A percentile compares a stretch with the other conserved stretches of the same genome.
phyloP scores from a whole-genome alignment of 1,140 invertebrate species.

The Matsumurasca onukii region DNA sequence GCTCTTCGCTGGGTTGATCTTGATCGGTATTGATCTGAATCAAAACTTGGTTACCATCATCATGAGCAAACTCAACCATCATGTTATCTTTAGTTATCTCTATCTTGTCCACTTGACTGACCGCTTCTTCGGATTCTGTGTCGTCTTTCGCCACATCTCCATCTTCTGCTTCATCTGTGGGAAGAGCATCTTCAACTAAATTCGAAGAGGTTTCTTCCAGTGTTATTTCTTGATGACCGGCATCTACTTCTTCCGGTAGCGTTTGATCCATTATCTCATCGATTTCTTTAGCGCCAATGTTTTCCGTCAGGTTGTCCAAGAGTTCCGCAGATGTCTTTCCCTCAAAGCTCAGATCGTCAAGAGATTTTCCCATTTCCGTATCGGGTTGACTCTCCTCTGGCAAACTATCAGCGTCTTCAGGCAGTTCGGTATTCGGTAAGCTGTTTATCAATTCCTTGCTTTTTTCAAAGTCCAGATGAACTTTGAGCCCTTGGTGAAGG shows the following conservation, averaged over 20 bases:
- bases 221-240: not conserved
- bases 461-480: not conserved
- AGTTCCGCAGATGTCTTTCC: not conserved
- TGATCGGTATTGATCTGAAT: not conserved
- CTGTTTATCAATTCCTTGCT: not conserved
- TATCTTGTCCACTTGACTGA: not conserved
- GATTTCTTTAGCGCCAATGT: conserved; percentile 11
- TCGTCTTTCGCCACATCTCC: not conserved
- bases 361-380: not conserved
- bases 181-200: not conserved
- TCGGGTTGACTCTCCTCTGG: not conserved
- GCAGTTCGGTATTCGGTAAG: not conserved
- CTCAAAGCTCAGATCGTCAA: conserved; percentile 16
- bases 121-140: not conserved
- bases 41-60: conserved; percentile 39
- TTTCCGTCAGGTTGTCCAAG: not conserved
- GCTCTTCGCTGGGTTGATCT: conserved; percentile 31
- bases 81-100: conserved; percentile 40
- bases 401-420: not conserved
- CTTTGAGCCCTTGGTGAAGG: not conserved
- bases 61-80: conserved; percentile 42
- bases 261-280: conserved; percentile 11
- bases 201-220: not conserved
- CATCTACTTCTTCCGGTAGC: not conserved
- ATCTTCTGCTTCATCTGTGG: not conserved